These are phyloP conservation scores for Taeniopygia guttata DNA, from an alignment of 2,797 vertebrate genomes.

Conservation along the genomic window DNA sequence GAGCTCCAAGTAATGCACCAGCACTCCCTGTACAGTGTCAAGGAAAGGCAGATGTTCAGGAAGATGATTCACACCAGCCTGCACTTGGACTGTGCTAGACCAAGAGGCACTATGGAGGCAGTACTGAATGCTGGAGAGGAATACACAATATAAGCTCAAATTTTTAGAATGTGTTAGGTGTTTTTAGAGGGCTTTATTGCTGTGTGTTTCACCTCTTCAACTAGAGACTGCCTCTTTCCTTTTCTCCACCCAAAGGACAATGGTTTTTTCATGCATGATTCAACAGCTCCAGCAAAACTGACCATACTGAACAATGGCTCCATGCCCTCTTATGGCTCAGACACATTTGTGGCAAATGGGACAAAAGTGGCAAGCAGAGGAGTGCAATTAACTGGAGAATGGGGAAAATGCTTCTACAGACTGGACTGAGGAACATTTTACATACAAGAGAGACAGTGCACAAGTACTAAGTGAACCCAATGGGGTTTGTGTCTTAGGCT, in stretches of 20 bases:
- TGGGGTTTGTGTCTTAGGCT: not conserved
- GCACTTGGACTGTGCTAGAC: not conserved
- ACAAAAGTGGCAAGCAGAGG: not conserved
- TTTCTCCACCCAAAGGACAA: not conserved
- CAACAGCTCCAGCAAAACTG: not conserved
- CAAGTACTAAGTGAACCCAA: not conserved
- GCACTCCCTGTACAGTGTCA: not conserved
- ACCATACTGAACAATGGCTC: not conserved
- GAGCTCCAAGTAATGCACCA: not conserved
- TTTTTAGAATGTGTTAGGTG: not conserved
- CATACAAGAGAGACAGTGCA: fast-evolving
- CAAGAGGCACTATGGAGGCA: not conserved
- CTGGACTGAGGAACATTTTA: not conserved
- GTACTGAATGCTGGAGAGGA: not conserved
- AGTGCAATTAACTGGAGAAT: not conserved
- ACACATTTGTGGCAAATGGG: not conserved
- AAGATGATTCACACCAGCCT: not conserved
- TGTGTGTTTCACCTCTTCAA: not conserved
- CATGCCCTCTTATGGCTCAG: not conserved
- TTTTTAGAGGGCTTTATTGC: not conserved
- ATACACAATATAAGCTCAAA: not conserved
- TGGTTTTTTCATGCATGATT: not conserved
- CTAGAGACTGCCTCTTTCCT: not conserved
- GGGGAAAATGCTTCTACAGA: not conserved
- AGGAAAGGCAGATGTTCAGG: not conserved